A percentile compares a stretch with the other conserved stretches of the same genome.
Evolutionary conservation across 2,797 vertebrate species (phyloP).

Genomic region (Stomatorhinus walkeri): DNA sequence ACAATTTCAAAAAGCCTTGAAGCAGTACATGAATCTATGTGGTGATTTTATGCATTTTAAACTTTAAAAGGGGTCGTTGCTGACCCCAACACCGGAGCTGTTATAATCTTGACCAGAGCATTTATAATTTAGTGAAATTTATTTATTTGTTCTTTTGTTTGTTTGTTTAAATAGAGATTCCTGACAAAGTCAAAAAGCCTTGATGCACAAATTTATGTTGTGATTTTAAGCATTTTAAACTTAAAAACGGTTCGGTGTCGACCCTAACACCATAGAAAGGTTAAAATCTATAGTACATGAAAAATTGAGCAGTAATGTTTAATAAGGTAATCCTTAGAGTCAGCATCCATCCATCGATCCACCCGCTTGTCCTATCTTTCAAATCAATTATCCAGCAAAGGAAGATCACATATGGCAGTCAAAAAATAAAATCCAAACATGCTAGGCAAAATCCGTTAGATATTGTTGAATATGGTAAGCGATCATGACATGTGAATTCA

Average conservation of each 20-base stretch:
- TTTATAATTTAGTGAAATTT: too few species aligned
- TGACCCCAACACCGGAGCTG: too few species aligned
- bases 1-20: not conserved
- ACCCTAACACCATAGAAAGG: not conserved
- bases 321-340: not conserved
- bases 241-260: too few species aligned
- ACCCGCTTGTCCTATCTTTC: not conserved
- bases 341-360: not conserved
- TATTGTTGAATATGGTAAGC: not conserved
- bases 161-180: too few species aligned
- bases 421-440: not conserved
- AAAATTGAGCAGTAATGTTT: not conserved
- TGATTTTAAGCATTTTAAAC: too few species aligned
- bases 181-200: too few species aligned
- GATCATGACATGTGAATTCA: not conserved
- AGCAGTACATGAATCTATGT: not conserved
- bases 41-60: too few species aligned
- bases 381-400: not conserved
- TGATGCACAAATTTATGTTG: too few species aligned
- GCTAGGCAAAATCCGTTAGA: not conserved
- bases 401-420: not conserved
- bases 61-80: too few species aligned
- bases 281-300: not conserved
- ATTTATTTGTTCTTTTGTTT: too few species aligned
- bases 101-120: too few species aligned